Evolutionary conservation across 2,797 vertebrate genomes (phyloP), one percentile per base, ranked within the genome.

Genomic region (Takifugu ocellatus): DNA sequence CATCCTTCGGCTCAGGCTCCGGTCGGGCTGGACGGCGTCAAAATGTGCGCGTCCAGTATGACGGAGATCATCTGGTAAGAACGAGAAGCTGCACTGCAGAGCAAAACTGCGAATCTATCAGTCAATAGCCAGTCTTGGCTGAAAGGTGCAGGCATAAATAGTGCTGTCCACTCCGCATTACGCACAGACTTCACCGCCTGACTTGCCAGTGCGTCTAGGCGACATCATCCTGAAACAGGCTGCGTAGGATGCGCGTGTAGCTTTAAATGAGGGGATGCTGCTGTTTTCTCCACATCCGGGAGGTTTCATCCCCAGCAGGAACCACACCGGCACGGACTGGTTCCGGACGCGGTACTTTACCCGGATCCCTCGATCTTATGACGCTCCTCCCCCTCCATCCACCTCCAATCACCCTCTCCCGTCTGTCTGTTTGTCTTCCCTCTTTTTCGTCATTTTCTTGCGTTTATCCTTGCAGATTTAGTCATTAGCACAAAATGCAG

Each of bases 1-100:
- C 89, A 94, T 93, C 84, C 88, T 90, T 61, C 61, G 71, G 71
- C 72, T 85, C 82, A 83, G 79, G 79, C 74, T 84, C 84, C 83
- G 74, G 79, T 85, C 69, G 70, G 75, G 44, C 66, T 74, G 75
- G 85, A 78, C 84, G 76, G 79, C 68, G 77, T 68, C 72, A 80
- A 82, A 78, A 49, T 70, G 72, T 74, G 61, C 68, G 81, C 78
- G 66, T 83, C 82, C 75, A 65, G 78, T 77, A 77, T 77, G 81
- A 82, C 53, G 78, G 78, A 63, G 81, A 78, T 59, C 89, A 90
- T 91, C 83, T 77, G 86, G 82, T 75, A 63, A 15, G 55, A 56
- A 70, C 66, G 70, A 66, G 64, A 79, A 79, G 77, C 70, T 68
- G 79, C 74, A 78, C 81, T 68, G 85, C 78, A 76, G 78, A 58